Percentiles rank a stretch among this genome's conserved stretches.
phyloP scores from a whole-genome alignment of 2,888 invertebrate species.

The Ametastegia equiseti region DNA sequence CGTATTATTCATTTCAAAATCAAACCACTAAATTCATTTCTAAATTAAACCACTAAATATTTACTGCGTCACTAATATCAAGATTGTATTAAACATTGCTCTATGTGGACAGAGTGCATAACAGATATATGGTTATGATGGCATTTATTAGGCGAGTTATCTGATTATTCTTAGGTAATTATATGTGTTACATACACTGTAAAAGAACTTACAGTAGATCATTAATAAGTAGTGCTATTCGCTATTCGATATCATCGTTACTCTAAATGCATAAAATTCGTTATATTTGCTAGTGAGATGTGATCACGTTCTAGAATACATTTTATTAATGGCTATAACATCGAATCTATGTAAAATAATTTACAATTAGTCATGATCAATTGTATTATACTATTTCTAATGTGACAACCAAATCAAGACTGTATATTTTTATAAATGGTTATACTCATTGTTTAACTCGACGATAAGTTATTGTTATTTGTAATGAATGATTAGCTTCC shows the following conservation, averaged over 20 bases:
- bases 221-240: background rate
- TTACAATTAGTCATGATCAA: slow-evolving; percentile 22
- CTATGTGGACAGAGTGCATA: background rate
- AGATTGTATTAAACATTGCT: background rate
- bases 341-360: background rate
- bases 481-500: background rate
- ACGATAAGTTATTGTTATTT: slow-evolving; percentile 36
- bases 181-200: background rate
- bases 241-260: background rate
- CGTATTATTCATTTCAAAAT: background rate
- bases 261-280: background rate
- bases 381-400: slow-evolving; percentile 29
- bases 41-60: background rate
- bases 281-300: background rate
- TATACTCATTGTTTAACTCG: slow-evolving; percentile 27
- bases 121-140: background rate
- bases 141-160: background rate
- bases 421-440: slow-evolving; percentile 45
- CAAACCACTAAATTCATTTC: background rate
- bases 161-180: background rate
- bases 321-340: background rate
- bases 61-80: background rate
- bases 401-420: slow-evolving; percentile 43
- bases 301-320: background rate
- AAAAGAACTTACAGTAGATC: background rate